A percentile compares a stretch with the other conserved stretches of the same genome.
Conservation (phyloP, 2,797 vertebrate genomes). For the Philypnodon macrostomus region DNA sequence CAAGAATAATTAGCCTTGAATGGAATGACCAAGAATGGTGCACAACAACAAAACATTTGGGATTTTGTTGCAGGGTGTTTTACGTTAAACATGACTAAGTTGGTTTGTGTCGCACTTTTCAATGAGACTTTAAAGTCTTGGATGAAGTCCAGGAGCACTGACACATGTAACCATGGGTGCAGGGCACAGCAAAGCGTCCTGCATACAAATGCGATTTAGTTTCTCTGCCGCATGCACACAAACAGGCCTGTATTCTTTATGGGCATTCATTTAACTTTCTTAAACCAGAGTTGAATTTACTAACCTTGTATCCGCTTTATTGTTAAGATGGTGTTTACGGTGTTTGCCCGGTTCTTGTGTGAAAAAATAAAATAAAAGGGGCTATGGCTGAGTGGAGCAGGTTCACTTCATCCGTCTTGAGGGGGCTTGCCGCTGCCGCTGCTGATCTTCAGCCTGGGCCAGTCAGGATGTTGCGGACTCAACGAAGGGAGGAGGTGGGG, state of each 20-base stretch:
- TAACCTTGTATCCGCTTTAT: conserved; percentile 74
- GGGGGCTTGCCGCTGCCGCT: conserved; percentile 47
- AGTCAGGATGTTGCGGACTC: conserved; percentile 72
- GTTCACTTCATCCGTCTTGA: conserved; percentile 72
- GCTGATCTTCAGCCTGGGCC: conserved; percentile 66
- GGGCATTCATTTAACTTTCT: conserved; percentile 3
- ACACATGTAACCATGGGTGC: conserved; percentile 48
- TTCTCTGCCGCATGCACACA: conserved; percentile 10
- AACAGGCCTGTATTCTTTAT: conserved; percentile 11
- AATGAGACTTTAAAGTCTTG: conserved; percentile 55
- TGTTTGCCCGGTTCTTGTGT: conserved; percentile 41
- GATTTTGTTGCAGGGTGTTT: not conserved
- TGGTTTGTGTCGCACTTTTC: conserved; percentile 17
- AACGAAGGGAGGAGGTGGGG: conserved; percentile 50
- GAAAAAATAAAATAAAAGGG: conserved; percentile 29
- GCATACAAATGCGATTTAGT: conserved; percentile 58
- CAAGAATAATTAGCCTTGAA: conserved; percentile 56
- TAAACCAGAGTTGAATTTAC: conserved; percentile 52
- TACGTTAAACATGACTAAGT: not conserved
- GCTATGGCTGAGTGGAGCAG: conserved; percentile 15
- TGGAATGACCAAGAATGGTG: conserved; percentile 63
- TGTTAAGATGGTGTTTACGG: conserved; percentile 38
- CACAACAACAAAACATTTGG: conserved; percentile 34
- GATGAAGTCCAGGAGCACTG: conserved; percentile 24
- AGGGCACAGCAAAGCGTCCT: conserved; percentile 42